Base-by-base conservation (phyloP, 2,113 vertebrate genomes). In the Caracal caracal region DNA sequence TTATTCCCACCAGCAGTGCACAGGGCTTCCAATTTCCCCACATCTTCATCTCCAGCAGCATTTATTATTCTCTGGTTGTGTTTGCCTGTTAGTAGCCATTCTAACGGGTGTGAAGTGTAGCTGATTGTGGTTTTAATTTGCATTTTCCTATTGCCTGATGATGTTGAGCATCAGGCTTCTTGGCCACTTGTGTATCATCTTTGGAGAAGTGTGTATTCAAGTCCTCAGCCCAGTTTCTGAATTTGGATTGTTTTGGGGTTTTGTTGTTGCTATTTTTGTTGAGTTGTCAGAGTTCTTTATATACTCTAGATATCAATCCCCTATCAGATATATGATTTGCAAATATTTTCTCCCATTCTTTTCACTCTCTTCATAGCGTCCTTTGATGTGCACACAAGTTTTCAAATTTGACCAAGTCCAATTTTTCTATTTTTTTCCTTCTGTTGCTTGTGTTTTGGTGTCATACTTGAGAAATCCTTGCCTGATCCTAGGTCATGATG, bases 341-440 rank as follows among this genome's bases (percentile, higher is more conserved):
- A 83, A 66, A 24, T 76, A 88, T 94, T 85, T 92, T 75, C 70
- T 83, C 47, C n/a, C 10, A n/a, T 47, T 56, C 9, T 93, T 87
- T 85, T 73, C 12, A 28, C 56, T 80, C 24, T 94, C 26, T 80
- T 47, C 4, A 53, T 59, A 88, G 68, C 70, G 26, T 53, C 30
- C 24, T 95, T 89, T 66, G 75, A 90, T 63, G 35, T 70, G 35
- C 68, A 82, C 22, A 30, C 30, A 88, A 24, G 10, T 11, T 80
- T 66, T 51, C 28, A 61, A 49, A 71, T 85, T 90, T 91, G 53
- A 91, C 71, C 10, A 28, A 70, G 49, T 63, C 71, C 10, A 33
- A 20, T 15, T 56, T 37, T 53, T 2, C 59, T 90, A 3, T 73
- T 51, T 86, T 80, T 71, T 65, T 79, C 75, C 24, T 59, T 43